Evolutionary conservation across 2,797 vertebrate species (phyloP), one percentile per base, ranked within the genome.

Genomic region (Alosa sapidissima): DNA sequence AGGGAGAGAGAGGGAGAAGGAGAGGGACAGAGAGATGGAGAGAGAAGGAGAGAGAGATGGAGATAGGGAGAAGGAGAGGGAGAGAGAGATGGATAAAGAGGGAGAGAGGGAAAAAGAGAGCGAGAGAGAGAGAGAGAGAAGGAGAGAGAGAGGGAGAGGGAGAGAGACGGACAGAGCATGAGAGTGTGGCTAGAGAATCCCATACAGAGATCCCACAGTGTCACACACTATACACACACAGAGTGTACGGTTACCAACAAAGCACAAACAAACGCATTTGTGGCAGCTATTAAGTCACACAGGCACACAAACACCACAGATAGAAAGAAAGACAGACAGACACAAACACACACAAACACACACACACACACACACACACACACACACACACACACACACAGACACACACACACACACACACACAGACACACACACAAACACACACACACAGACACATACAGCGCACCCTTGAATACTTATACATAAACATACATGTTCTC

Each of bases 251-350:
- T 45, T 75, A 75, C 68, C 36, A 75, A 19, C 68, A 36, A 14
- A 81, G 51, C 48, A 62, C 58, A 81, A 62, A 84, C 47, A 84
- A 52, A 84, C 36, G 65, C 45, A 24, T 75, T 36, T 75, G 68
- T 75, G 68, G 68, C 41, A 33, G 68, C 33, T 19, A 19, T 75
- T 75, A 75, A 75, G 33, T 75, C 58, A 41, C 19, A 72, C 7
- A 48, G 45, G 48, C 36, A 75, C 65, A 72, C 65, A 36, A 28
- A 72, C 65, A 72, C 65, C 68, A 47, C 14, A 81, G 5, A 47
- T 41, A 65, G n/a, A 65, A n/a, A 65, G n/a, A 10, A n/a, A 28
- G n/a, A 72, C 65, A 36, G 9, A 36, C 10, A 72, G 33, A 75
- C 68, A 75, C 68, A 19, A 14, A 45, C 33, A 41, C 36, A 19